A percentile compares a stretch with the other conserved stretches of the same genome.
Conservation (phyloP, 1,140 invertebrate species). For the Pseudoatta argentina region DNA sequence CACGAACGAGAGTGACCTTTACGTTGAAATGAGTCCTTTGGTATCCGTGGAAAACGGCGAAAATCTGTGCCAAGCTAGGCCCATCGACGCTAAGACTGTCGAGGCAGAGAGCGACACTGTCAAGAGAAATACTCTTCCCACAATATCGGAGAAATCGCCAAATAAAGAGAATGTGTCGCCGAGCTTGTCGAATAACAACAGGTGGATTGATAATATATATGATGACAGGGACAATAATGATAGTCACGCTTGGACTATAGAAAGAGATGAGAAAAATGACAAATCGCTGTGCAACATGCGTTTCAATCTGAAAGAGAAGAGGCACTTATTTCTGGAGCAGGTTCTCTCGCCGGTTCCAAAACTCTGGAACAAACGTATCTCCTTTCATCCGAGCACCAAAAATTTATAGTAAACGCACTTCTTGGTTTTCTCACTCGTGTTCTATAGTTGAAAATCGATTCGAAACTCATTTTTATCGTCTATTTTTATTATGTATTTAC, state of each 20-base stretch:
- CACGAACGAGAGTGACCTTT: slow-evolving; percentile 79
- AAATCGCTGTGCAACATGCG: slow-evolving; percentile 64
- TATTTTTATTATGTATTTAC: slow-evolving; percentile 20
- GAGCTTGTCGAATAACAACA: neutral
- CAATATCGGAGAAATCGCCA: slow-evolving; percentile 77
- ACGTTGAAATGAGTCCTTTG: slow-evolving; percentile 81
- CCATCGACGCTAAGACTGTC: neutral
- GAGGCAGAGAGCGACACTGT: neutral
- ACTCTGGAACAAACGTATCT: slow-evolving; percentile 83
- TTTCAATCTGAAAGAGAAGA: slow-evolving; percentile 87
- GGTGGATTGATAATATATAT: slow-evolving; percentile 63
- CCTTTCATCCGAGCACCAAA: slow-evolving; percentile 50
- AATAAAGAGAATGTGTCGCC: slow-evolving; percentile 79
- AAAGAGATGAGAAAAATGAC: slow-evolving; percentile 69
- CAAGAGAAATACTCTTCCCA: slow-evolving; percentile 80
- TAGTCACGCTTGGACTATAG: slow-evolving; percentile 52
- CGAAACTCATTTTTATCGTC: neutral
- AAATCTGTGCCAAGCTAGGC: neutral
- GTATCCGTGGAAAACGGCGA: slow-evolving; percentile 69
- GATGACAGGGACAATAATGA: slow-evolving; percentile 63
- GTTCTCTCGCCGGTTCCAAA: slow-evolving; percentile 87
- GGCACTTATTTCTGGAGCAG: slow-evolving; percentile 88
- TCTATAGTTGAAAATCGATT: neutral
- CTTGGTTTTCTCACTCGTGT: neutral
- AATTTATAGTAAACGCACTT: slow-evolving; percentile 37